A percentile compares a stretch with the other conserved stretches of the same genome.
These are phyloP conservation scores for Centropristis striata DNA, from an alignment of 2,113 vertebrate species.

Conservation along the genomic window DNA sequence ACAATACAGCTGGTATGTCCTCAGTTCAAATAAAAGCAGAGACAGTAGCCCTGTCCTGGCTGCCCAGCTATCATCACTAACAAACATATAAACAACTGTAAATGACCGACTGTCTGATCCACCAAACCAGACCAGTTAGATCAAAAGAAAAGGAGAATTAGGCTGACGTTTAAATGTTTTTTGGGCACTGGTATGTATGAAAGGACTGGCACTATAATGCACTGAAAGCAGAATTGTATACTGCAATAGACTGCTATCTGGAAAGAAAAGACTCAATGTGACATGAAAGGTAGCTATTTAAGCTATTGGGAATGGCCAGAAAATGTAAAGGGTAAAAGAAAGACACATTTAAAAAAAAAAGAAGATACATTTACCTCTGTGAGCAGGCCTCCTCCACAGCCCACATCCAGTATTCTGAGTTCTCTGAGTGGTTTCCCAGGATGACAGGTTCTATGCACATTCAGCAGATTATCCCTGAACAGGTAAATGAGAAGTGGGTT, in stretches of 20 bases:
- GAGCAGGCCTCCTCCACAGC: constrained; percentile 95
- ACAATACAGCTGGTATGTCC: constrained; percentile 55
- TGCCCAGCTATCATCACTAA: constrained; percentile 45
- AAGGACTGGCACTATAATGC: constrained; percentile 10
- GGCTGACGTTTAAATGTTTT: constrained; percentile 47
- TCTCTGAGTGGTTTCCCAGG: constrained; percentile 89
- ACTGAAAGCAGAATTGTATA: constrained; percentile 25
- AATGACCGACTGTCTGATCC: constrained; percentile 75
- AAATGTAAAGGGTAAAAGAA: not conserved
- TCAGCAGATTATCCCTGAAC: constrained; percentile 93
- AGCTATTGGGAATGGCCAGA: constrained; percentile 27
- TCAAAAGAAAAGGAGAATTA: constrained; percentile 33
- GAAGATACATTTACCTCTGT: constrained; percentile 87
- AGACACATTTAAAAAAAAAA: not conserved
- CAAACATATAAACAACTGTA: constrained; percentile 74
- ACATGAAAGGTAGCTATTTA: constrained; percentile 45
- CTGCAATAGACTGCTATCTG: not conserved
- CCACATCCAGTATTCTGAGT: constrained; percentile 92
- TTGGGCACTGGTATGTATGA: constrained; percentile 26
- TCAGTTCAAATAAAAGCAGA: constrained; percentile 55
- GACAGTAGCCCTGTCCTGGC: constrained; percentile 41
- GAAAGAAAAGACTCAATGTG: constrained; percentile 22
- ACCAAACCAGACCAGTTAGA: constrained; percentile 75
- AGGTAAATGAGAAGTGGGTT: constrained; percentile 35
- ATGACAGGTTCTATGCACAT: constrained; percentile 79